A percentile compares a stretch with the other conserved stretches of the same genome.
phyloP scores from a whole-genome alignment of 1,140 invertebrate species.

The Tigriopus japonicus region DNA sequence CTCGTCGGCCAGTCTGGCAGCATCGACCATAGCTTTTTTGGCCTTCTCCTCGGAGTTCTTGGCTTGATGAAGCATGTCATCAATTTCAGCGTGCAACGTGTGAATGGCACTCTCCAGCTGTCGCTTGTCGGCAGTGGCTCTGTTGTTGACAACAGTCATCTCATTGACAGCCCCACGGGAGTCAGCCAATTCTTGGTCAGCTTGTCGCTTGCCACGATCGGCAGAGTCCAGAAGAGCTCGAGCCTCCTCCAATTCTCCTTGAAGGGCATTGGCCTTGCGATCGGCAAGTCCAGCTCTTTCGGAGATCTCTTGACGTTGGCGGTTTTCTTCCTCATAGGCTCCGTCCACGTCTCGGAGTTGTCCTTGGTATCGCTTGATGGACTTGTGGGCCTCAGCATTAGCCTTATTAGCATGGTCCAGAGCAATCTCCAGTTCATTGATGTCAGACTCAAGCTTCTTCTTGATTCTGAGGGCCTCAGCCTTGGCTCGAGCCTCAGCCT shows the following conservation, averaged over 20 bases:
- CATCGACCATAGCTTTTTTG: constrained; percentile 34
- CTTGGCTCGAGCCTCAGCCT: constrained; percentile 45
- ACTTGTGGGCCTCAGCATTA: constrained; percentile 26
- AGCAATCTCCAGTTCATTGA: constrained; percentile 36
- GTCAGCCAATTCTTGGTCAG: constrained; percentile 88
- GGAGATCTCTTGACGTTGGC: constrained; percentile 84
- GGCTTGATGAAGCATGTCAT: constrained; percentile 34
- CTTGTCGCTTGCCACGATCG: constrained; percentile 30
- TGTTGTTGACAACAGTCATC: constrained; percentile 27
- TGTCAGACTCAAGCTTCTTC: constrained; percentile 38
- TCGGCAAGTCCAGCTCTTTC: constrained; percentile 57
- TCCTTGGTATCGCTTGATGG: constrained; percentile 12
- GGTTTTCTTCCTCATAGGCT: constrained; percentile 83
- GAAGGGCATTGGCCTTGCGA: constrained; percentile 31
- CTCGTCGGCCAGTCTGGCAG: constrained; percentile 66
- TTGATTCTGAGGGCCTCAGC: constrained; percentile 33
- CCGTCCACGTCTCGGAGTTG: constrained; percentile 86
- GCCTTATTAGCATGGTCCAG: constrained; percentile 29
- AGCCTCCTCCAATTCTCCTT: constrained; percentile 35
- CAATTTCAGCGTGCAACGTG: constrained; percentile 14
- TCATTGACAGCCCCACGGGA: constrained; percentile 95
- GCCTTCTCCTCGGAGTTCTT: constrained; percentile 31
- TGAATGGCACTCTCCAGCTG: constrained; percentile 3
- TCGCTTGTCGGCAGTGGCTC: neutral
- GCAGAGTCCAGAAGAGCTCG: constrained; percentile 33